Conservation (phyloP, 1,140 invertebrate species). For the Drosophila kikkawai region DNA sequence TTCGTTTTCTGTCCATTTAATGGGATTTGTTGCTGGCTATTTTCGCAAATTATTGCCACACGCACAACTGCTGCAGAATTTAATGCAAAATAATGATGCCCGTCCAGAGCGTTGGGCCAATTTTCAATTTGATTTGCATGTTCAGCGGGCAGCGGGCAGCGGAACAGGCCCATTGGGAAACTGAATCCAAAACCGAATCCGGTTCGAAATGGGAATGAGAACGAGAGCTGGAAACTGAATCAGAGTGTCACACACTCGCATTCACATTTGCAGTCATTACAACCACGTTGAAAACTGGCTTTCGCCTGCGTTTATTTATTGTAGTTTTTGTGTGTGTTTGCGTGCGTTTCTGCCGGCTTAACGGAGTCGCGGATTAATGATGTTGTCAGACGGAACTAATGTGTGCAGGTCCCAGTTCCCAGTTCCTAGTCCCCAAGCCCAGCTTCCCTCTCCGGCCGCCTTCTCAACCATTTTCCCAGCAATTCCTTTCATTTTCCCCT, state of each 20-base stretch:
- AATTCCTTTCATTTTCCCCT: background rate
- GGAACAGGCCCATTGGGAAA: slow-evolving; percentile 22
- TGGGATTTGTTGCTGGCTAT: slow-evolving; percentile 30
- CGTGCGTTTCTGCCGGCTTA: slow-evolving; percentile 20
- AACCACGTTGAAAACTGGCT: slow-evolving; percentile 35
- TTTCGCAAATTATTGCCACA: slow-evolving; percentile 49
- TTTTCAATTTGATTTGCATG: slow-evolving; percentile 59
- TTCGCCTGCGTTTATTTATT: slow-evolving; percentile 38
- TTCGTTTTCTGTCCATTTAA: slow-evolving; percentile 42
- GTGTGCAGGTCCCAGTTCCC: background rate
- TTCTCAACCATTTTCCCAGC: background rate
- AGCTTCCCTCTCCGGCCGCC: background rate
- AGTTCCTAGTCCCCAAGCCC: background rate
- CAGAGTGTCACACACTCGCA: slow-evolving; percentile 1
- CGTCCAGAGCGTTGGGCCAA: slow-evolving; percentile 34
- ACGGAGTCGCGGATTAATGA: slow-evolving; percentile 37
- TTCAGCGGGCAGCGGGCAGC: slow-evolving; percentile 5
- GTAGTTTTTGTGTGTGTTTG: slow-evolving; percentile 19
- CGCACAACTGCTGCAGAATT: slow-evolving; percentile 33
- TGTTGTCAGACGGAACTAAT: slow-evolving; percentile 35
- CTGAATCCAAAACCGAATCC: background rate
- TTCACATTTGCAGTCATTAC: slow-evolving; percentile 17
- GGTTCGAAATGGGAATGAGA: background rate
- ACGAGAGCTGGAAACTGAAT: background rate
- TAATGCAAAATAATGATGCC: slow-evolving; percentile 62